Evolutionary conservation across 2,113 vertebrate genomes (phyloP).

Genomic region (Dolichallabes microphthalmus): DNA sequence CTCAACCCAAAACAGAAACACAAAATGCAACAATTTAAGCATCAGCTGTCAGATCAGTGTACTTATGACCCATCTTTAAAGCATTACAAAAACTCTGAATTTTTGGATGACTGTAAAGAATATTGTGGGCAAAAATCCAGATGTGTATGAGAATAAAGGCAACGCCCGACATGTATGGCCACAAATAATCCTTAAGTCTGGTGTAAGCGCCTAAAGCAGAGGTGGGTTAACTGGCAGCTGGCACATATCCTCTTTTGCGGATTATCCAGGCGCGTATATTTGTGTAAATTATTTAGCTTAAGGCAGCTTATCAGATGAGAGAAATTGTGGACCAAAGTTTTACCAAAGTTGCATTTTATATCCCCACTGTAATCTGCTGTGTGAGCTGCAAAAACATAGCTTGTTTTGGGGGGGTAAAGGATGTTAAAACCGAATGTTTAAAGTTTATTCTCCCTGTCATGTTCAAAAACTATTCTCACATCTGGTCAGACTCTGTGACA

Average conservation of each 20-base stretch:
- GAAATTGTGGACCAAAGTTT: not conserved
- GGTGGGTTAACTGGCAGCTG: not conserved
- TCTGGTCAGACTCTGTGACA: not conserved
- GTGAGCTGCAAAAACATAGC: not conserved
- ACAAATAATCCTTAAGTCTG: not conserved
- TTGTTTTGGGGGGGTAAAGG: not conserved
- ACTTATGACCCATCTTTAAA: not conserved
- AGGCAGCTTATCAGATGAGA: not conserved
- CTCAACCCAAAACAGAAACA: not conserved
- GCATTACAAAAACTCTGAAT: not conserved
- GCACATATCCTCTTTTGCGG: not conserved
- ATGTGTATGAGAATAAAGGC: not conserved
- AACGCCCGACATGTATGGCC: not conserved
- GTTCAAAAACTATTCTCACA: not conserved
- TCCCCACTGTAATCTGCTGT: not conserved
- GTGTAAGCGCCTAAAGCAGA: not conserved
- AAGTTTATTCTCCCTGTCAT: not conserved
- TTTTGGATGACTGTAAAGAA: not conserved
- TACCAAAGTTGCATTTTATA: not conserved
- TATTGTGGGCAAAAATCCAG: not conserved
- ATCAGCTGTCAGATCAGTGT: not conserved
- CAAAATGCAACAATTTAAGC: not conserved
- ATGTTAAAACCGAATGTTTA: not conserved
- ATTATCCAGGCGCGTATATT: not conserved
- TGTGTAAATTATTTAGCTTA: not conserved